These are phyloP conservation scores for Empidonax alnorum DNA, from an alignment of 2,113 vertebrate genomes.

Conservation along the genomic window DNA sequence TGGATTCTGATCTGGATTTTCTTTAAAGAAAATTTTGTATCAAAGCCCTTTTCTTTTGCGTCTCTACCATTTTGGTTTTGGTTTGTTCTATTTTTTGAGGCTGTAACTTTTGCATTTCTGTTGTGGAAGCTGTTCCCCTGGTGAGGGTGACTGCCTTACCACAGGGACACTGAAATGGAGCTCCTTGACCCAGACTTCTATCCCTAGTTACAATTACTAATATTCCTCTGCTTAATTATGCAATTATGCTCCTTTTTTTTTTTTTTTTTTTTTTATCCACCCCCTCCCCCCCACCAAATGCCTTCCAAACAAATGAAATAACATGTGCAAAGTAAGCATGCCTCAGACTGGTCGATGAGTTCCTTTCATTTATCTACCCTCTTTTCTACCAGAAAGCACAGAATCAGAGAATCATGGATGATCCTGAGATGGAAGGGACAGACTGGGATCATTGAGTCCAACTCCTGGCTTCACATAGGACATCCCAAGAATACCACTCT, in stretches of 20 bases:
- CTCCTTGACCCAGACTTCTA: neutral
- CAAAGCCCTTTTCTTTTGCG: neutral
- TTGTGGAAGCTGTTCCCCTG: neutral
- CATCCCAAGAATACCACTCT: too few relatives aligned
- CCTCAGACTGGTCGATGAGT: neutral
- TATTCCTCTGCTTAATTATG: too few relatives aligned
- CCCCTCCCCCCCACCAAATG: neutral
- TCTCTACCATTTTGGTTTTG: neutral
- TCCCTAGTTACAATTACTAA: too few relatives aligned
- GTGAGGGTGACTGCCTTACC: neutral
- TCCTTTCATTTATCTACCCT: neutral
- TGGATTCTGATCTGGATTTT: too few relatives aligned
- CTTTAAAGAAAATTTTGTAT: neutral
- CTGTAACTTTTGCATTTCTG: neutral
- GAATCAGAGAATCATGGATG: too few relatives aligned
- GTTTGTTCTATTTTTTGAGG: neutral
- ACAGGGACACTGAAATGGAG: neutral
- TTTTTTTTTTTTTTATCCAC: too few relatives aligned
- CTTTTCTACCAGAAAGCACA: neutral
- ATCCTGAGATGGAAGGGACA: too few relatives aligned
- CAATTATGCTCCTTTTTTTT: too few relatives aligned
- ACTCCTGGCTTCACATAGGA: too few relatives aligned
- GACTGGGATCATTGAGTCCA: too few relatives aligned
- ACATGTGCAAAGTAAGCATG: neutral
- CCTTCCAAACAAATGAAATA: too few relatives aligned